Conservation (phyloP, 2,888 invertebrate genomes). For the Diarsia brunnea region DNA sequence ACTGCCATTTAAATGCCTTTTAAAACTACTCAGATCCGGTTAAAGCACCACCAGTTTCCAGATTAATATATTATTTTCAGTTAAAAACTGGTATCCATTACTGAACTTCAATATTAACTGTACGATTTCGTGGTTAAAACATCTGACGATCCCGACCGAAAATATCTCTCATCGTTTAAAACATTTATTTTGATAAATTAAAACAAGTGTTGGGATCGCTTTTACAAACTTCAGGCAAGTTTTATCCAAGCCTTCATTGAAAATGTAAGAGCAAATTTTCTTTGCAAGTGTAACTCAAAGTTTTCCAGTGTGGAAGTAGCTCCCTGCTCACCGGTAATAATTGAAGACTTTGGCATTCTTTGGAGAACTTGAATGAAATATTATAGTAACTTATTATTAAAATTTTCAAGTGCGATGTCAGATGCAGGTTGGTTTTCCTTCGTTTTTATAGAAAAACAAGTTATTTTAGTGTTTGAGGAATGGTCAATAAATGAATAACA, state of each 20-base stretch:
- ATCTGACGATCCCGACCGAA: constrained; percentile 35
- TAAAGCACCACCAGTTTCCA: constrained; percentile 5
- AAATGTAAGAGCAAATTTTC: constrained; percentile 54
- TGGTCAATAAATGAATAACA: background rate
- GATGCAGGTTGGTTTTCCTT: background rate
- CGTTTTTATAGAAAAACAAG: background rate
- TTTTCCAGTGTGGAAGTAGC: constrained; percentile 21
- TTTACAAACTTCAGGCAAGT: constrained; percentile 44
- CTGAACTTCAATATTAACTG: constrained; percentile 26
- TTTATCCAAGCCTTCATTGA: constrained; percentile 46
- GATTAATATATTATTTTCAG: constrained; percentile 11
- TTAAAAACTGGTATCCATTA: constrained; percentile 33
- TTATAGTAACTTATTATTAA: background rate
- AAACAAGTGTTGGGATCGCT: constrained; percentile 46
- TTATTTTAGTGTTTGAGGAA: background rate
- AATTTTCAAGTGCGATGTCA: background rate
- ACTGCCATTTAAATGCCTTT: constrained; percentile 10
- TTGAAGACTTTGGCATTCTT: constrained; percentile 18
- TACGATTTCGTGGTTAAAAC: constrained; percentile 25
- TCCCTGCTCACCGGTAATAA: constrained; percentile 19
- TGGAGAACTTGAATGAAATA: constrained; percentile 12
- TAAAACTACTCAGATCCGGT: constrained; percentile 1
- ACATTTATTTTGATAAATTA: constrained; percentile 49
- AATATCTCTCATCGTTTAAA: constrained; percentile 14
- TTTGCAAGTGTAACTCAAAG: constrained; percentile 37